Percentiles rank a stretch among this genome's conserved stretches.
Evolutionary conservation across 1,140 invertebrate genomes (phyloP).

Genomic region (Papilio polytes): DNA sequence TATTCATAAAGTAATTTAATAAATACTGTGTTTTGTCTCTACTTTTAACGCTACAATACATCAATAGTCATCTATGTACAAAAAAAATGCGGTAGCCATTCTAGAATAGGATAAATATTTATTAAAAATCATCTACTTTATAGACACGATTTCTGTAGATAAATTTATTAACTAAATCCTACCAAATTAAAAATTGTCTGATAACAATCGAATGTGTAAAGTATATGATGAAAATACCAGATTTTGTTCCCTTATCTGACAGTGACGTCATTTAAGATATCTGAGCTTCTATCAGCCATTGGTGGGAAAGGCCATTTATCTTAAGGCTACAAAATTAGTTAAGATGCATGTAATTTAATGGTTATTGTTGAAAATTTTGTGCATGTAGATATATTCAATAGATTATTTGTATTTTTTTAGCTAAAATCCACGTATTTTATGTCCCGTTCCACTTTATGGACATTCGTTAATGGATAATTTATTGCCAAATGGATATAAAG

Average conservation of each 20-base stretch:
- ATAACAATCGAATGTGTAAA: too few species aligned
- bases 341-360: neutral
- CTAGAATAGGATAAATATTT: too few species aligned
- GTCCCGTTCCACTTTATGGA: conserved; percentile 25
- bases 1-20: neutral
- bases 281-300: too few species aligned
- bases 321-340: neutral
- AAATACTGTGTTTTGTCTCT: neutral
- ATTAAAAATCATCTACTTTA: too few species aligned
- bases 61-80: neutral
- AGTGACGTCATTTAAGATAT: too few species aligned
- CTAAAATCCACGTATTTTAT: conserved; percentile 32
- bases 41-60: neutral
- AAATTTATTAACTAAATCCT: too few species aligned
- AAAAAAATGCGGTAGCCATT: too few species aligned
- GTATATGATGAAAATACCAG: too few species aligned
- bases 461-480: conserved; percentile 37
- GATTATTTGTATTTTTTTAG: conserved; percentile 15
- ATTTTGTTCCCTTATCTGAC: too few species aligned
- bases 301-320: neutral
- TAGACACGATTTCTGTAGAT: too few species aligned
- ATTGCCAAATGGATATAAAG: conserved; percentile 26
- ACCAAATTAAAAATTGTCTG: too few species aligned
- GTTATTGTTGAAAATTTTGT: neutral
- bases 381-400: conserved; percentile 22